These are phyloP conservation scores for Phocides pigmalion DNA, from an alignment of 1,140 invertebrate genomes.

Conservation along the genomic window DNA sequence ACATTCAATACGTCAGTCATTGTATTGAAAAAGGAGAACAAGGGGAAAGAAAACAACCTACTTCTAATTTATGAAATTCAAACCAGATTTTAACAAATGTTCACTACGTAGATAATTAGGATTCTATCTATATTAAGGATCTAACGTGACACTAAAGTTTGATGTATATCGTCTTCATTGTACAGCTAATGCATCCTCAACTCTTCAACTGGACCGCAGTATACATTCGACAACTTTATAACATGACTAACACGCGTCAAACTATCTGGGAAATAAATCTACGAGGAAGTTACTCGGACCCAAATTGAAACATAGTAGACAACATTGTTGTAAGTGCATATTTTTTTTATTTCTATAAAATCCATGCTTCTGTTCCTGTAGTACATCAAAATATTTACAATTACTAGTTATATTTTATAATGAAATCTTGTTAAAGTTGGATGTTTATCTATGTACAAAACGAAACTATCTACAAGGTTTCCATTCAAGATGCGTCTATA, in stretches of 20 bases:
- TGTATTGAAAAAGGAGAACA: neutral
- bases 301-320: neutral
- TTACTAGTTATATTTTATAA: neutral
- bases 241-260: neutral
- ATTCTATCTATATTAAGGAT: neutral
- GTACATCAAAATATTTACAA: neutral
- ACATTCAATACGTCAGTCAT: too few species aligned
- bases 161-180: neutral
- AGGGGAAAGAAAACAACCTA: neutral
- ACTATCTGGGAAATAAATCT: neutral
- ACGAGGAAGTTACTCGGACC: neutral
- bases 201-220: neutral
- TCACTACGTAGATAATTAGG: too few species aligned
- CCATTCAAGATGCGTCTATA: slow-evolving; percentile 5
- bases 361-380: neutral
- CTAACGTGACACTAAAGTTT: neutral
- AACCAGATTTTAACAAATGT: neutral
- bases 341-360: neutral
- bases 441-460: neutral
- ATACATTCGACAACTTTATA: neutral
- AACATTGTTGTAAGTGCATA: neutral
- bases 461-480: neutral
- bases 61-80: neutral
- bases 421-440: neutral
- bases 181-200: neutral